Base-by-base conservation (phyloP, 2,113 vertebrate genomes). In the Xiphias gladius region DNA sequence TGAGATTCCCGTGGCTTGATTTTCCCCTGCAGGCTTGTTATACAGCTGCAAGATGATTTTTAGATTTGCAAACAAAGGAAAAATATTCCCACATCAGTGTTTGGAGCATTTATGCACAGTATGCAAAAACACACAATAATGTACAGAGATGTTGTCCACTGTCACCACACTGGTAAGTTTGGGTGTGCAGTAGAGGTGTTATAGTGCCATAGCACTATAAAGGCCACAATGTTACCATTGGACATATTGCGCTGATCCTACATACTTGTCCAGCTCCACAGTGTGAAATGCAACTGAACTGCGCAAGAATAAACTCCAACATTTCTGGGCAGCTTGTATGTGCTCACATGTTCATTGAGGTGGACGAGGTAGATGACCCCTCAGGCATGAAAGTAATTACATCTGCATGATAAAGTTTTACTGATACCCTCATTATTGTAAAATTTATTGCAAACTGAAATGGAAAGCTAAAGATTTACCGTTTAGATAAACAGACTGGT, bases 11-110 rank as follows among this genome's bases (percentile, higher is more conserved):
- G 26, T 63, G 57, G 69, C 61, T 76, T 72, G 75, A 82, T 77
- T 70, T 83, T 65, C 13, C 55, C 76, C 55, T 69, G 57, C 19
- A 80, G 72, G 14, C 20, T 52, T 83, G 58, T 79, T 8, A 41
- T 62, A 0, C 0, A 76, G 71, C 62, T 73, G 55, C 32, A 82
- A 64, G 37, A 76, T 57, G 7, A 66, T 79, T 67, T 82, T 57
- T 24, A 17, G 16, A 78, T n/a, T 13, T 63, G 26, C 19, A n/a
- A n/a, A 39, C 32, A 84, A 37, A 64, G 20, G 22, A 2, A 67
- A 39, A 41, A 28, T 19, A 7, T 74, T 39, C 1, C 59, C 52
- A 50, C 22, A 17, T 61, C 16, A 39, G 3, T 28, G 57, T 37
- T 63, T 41, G n/a, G 10, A 48, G 48, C 48, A 50, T 50, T 8